Conservation (phyloP, 2,888 invertebrate genomes). For the Clivina fossor region DNA sequence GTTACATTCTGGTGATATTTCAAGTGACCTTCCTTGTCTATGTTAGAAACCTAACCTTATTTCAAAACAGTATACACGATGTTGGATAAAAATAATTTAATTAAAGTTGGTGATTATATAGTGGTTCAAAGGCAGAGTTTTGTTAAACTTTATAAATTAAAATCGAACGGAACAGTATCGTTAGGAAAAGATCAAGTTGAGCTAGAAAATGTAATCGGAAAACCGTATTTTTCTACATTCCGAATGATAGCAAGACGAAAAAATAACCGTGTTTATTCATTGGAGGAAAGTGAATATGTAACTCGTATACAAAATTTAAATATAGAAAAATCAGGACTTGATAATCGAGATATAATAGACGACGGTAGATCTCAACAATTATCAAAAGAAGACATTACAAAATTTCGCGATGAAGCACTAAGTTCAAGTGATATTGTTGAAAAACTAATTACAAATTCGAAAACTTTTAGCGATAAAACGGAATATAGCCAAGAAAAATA, state of each 20-base stretch:
- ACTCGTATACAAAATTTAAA: conserved; percentile 65
- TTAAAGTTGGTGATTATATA: conserved; percentile 71
- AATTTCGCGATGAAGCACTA: conserved; percentile 72
- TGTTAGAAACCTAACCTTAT: no score
- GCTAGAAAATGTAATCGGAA: conserved; percentile 66
- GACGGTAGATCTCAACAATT: conserved; percentile 80
- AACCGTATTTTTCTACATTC: conserved; percentile 73
- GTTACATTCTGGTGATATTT: background rate
- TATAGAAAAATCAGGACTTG: conserved; percentile 69
- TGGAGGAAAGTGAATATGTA: conserved; percentile 60
- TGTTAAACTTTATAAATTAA: conserved; percentile 74
- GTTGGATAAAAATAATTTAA: conserved; percentile 44
- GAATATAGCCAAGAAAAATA: conserved; percentile 94
- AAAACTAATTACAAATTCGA: conserved; percentile 86
- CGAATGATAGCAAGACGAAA: conserved; percentile 67
- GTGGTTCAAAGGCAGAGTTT: conserved; percentile 77
- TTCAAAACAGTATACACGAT: conserved; percentile 8
- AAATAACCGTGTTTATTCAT: conserved; percentile 56
- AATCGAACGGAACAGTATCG: conserved; percentile 62
- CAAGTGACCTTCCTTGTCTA: no score
- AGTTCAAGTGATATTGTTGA: conserved; percentile 83
- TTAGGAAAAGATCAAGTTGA: conserved; percentile 72
- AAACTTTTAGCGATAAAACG: conserved; percentile 87
- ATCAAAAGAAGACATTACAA: conserved; percentile 79
- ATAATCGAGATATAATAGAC: conserved; percentile 83